Evolutionary conservation across 2,797 vertebrate species (phyloP).

Genomic region (Phoxinus dragarum): DNA sequence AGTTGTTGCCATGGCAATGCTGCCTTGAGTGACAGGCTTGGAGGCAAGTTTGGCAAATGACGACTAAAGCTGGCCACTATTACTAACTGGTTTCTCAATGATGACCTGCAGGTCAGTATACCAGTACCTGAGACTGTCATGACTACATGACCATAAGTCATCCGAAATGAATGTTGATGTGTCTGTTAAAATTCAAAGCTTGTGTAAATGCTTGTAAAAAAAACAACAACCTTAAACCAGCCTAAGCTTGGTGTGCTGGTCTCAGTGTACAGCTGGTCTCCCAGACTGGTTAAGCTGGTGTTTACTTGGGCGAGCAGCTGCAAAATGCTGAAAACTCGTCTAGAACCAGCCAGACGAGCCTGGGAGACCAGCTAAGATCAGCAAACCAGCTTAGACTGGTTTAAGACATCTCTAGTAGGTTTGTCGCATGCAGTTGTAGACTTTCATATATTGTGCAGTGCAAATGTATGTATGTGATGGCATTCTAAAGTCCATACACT

Average conservation of each 20-base stretch:
- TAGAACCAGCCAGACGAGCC: not conserved
- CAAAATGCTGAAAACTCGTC: not conserved
- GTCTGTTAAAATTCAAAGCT: not conserved
- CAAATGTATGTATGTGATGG: not conserved
- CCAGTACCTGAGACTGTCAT: not conserved
- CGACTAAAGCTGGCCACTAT: constrained; percentile 23
- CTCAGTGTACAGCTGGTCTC: not conserved
- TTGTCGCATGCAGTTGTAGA: not conserved
- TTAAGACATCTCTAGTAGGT: not conserved
- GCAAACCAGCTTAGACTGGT: not conserved
- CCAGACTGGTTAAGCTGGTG: not conserved
- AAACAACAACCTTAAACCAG: not conserved
- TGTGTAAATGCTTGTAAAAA: not conserved
- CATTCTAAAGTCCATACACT: not conserved
- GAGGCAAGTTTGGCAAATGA: constrained; percentile 38
- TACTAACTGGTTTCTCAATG: constrained; percentile 22
- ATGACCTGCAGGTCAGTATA: not conserved
- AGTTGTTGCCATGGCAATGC: constrained; percentile 44
- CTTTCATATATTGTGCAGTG: not conserved
- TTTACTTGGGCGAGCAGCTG: no score
- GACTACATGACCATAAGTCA: not conserved
- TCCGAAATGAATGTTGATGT: not conserved
- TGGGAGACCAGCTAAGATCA: not conserved
- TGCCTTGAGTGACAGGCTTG: constrained; percentile 56
- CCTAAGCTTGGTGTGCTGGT: not conserved